phyloP scores from a whole-genome alignment of 92 coral and sea anemone species.

The Epizoanthus scotinus region DNA sequence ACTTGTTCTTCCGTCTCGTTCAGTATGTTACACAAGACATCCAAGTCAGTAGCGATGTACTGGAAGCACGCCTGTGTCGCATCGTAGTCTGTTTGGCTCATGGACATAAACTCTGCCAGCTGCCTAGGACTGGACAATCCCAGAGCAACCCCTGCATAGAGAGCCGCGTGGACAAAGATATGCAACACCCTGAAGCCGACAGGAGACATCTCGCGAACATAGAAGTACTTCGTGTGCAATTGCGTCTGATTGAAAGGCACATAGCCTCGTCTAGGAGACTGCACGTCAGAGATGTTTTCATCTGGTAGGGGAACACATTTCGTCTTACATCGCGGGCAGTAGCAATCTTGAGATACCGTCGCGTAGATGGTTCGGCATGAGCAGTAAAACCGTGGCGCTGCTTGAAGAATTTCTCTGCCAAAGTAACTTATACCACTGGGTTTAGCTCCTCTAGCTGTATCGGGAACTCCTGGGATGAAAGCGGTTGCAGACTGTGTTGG shows the following conservation, averaged over 20 bases:
- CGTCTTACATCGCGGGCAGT: slow-evolving; percentile 35
- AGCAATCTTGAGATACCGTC: slow-evolving; percentile 3
- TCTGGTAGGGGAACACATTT: background rate
- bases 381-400: slow-evolving; percentile 3
- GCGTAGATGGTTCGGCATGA: slow-evolving; percentile 18
- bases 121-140: slow-evolving; percentile 45
- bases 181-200: slow-evolving; percentile 78
- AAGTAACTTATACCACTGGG: background rate
- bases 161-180: slow-evolving; percentile 72
- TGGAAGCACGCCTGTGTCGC: slow-evolving; percentile 68
- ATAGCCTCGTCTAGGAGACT: slow-evolving; percentile 37
- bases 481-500: slow-evolving; percentile 32
- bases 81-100: slow-evolving; percentile 24
- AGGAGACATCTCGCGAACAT: slow-evolving; percentile 66
- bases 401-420: background rate
- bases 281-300: background rate
- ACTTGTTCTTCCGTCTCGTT: slow-evolving; percentile 63
- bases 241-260: slow-evolving; percentile 9
- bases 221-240: slow-evolving; percentile 26
- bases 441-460: background rate
- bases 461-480: slow-evolving; percentile 21
- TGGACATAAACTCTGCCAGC: slow-evolving; percentile 50
- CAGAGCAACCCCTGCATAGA: slow-evolving; percentile 79
- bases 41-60: slow-evolving; percentile 64
- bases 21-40: slow-evolving; percentile 52